Base-by-base conservation (phyloP, 23 tunicate genomes). In the Clavelina lepadiformis region DNA sequence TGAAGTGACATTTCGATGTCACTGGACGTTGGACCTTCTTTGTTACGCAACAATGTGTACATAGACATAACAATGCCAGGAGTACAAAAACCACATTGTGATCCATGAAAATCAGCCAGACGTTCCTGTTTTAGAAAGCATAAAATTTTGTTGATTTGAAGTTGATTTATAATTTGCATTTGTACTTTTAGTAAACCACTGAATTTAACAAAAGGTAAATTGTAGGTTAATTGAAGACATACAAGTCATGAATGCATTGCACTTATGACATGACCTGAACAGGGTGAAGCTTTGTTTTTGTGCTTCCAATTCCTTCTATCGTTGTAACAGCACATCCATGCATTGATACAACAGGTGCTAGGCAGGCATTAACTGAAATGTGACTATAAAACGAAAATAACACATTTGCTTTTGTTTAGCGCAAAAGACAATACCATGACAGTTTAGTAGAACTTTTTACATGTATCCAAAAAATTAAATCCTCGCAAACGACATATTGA, bases 51-150 rank as follows among this genome's bases (percentile, higher is more conserved):
- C 31, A 94, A 60, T 20, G 99, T 68, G 64, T 94, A 94, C 99
- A 94, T 94, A 5, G 92, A 81, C 99, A 94, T 94, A 25, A 94
- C 95, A 56, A 94, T 79, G 20, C 99, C 99, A 33, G 99, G 99
- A 1, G 95, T 86, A 69, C 99, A 94, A 57, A 80, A 86, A 19
- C 99, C 99, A 53, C 99, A 94, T 58, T 86, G 95, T 1, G 96
- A 80, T 64, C 99, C 99, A 35, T 94, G 95, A 58, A 57, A 73
- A 31, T 80, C 66, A 21, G 88, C 83, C 58, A 94, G 51, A 7
- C 89, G 73, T 41, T 89, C 82, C 92, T 83, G 0, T 38, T 54
- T 52, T 47, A 52, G 24, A 20, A 13, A 11, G 49, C 49, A 41
- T 11, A 41, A 41, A 41, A 41, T 41, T 11, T 41, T 11, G 11